phyloP scores from a whole-genome alignment of 2,888 invertebrate species.

The Lasius fuliginosus region DNA sequence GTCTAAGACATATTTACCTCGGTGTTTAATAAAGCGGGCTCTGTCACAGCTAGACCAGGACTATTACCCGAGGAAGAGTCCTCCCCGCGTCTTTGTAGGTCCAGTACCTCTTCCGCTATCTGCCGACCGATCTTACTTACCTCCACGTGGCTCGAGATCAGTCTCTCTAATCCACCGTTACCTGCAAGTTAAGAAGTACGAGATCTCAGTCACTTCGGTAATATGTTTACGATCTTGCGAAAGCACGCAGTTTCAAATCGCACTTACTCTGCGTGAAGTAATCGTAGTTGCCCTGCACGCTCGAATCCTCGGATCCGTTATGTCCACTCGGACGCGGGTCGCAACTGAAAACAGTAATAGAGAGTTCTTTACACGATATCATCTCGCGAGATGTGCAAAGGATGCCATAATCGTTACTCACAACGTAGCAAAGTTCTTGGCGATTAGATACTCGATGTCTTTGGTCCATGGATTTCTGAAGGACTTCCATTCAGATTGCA shows the following conservation, averaged over 20 bases:
- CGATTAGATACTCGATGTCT: conserved; percentile 96
- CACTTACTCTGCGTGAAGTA: conserved; percentile 88
- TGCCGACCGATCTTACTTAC: conserved; percentile 95
- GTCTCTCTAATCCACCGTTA: conserved; percentile 89
- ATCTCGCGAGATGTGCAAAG: background rate
- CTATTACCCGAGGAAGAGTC: conserved; percentile 87
- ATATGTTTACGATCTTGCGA: background rate
- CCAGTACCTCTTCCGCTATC: conserved; percentile 93
- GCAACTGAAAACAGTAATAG: conserved; percentile 81
- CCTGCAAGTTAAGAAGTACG: conserved; percentile 81
- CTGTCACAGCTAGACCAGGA: conserved; percentile 84
- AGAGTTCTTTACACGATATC: conserved; percentile 4
- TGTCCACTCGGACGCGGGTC: conserved; percentile 87
- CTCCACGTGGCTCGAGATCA: conserved; percentile 93
- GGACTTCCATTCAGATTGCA: conserved; percentile 95
- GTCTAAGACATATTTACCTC: conserved; percentile 80
- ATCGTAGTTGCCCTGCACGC: conserved; percentile 87
- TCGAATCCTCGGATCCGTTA: conserved; percentile 86
- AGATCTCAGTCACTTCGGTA: background rate
- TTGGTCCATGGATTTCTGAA: conserved; percentile 98
- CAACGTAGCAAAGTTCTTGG: conserved; percentile 93
- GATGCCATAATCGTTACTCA: conserved; percentile 84
- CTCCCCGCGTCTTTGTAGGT: conserved; percentile 88
- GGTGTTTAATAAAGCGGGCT: conserved; percentile 83
- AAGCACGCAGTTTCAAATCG: background rate